A percentile compares a stretch with the other conserved stretches of the same genome.
phyloP scores from a whole-genome alignment of 2,113 vertebrate species.

The Poecile atricapillus region DNA sequence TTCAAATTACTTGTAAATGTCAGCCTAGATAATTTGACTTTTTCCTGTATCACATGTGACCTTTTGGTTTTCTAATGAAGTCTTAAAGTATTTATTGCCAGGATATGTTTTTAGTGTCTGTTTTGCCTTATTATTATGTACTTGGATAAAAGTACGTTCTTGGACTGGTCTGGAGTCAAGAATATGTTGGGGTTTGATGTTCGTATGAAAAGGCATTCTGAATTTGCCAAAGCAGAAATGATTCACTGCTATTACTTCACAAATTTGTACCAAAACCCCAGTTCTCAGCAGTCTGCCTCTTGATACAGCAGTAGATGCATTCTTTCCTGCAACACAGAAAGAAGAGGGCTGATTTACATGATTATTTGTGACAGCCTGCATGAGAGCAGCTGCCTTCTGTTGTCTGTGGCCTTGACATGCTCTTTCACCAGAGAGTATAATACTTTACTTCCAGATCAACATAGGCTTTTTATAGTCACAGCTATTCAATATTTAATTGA shows the following conservation, averaged over 20 bases:
- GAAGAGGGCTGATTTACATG: background rate
- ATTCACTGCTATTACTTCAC: background rate
- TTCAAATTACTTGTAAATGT: slow-evolving; percentile 39
- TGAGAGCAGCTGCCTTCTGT: background rate
- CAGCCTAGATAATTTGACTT: slow-evolving; percentile 3
- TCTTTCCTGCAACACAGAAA: background rate
- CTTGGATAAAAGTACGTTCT: background rate
- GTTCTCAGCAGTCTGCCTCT: background rate
- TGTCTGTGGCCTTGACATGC: background rate
- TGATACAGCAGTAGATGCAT: background rate
- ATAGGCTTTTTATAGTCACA: background rate
- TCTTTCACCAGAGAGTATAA: background rate
- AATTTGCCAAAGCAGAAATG: background rate
- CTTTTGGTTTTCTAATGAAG: slow-evolving; percentile 38
- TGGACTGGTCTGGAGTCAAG: background rate
- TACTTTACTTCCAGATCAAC: background rate
- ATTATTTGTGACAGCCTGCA: background rate
- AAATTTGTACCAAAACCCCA: background rate
- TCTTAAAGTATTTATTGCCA: slow-evolving; percentile 12
- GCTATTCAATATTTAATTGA: slow-evolving; percentile 2
- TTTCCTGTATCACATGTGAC: background rate
- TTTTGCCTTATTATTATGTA: background rate
- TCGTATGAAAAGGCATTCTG: background rate
- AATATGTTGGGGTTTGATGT: background rate
- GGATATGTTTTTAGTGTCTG: background rate